Evolutionary conservation across 1,140 invertebrate genomes (phyloP).

Genomic region (Drosophila kohkoa): DNA sequence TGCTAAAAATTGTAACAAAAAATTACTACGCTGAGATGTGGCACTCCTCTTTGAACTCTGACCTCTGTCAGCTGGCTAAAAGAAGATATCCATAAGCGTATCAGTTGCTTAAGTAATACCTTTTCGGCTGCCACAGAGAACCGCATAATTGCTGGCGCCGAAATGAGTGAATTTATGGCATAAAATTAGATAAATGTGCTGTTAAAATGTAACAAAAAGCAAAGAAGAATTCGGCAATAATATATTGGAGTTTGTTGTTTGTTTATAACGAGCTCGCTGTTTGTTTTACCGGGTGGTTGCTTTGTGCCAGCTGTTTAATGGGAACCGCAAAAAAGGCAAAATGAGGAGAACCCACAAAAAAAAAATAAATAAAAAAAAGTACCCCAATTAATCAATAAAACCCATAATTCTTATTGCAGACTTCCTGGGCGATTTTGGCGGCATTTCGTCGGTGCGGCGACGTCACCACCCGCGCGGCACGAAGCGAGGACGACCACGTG

Average conservation of each 20-base stretch:
- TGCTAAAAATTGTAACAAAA: too few species aligned
- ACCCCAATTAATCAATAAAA: conserved; percentile 77
- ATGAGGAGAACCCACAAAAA: background rate
- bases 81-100: background rate
- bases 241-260: conserved; percentile 29
- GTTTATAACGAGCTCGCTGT: conserved; percentile 39
- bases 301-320: conserved; percentile 64
- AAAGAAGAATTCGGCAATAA: conserved; percentile 14
- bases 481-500: conserved; percentile 89
- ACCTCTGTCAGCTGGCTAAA: background rate
- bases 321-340: conserved; percentile 40
- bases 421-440: conserved; percentile 70
- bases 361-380: background rate
- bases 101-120: background rate
- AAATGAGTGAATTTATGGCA: conserved; percentile 45
- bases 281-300: conserved; percentile 37
- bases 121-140: background rate
- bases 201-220: conserved; percentile 52
- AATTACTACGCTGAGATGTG: background rate
- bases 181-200: conserved; percentile 66
- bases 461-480: conserved; percentile 87
- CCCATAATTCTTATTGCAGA: conserved; percentile 71
- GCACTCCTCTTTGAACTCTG: background rate
- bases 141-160: conserved; percentile 48
- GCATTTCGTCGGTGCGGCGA: conserved; percentile 84